These are phyloP conservation scores for Octodon degus DNA, from an alignment of 2,113 vertebrate species.

Conservation along the genomic window DNA sequence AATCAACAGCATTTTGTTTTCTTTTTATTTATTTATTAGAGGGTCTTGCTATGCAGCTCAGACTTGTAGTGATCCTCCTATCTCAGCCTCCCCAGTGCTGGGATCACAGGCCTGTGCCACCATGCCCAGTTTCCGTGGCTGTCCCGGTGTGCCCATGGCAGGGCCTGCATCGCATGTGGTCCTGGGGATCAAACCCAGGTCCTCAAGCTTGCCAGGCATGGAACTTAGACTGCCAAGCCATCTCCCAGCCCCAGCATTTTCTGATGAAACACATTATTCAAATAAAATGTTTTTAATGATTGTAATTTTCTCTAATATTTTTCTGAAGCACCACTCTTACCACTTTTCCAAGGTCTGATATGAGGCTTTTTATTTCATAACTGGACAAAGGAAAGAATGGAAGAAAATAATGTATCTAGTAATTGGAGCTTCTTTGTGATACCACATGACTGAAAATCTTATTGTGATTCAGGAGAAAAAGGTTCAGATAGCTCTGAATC, in stretches of 20 bases:
- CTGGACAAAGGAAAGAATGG: background rate
- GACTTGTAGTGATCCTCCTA: no score
- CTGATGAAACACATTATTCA: background rate
- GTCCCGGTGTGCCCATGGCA: no score
- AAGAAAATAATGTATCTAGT: background rate
- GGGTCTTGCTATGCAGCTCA: no score
- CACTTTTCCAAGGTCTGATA: background rate
- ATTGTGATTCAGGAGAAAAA: background rate
- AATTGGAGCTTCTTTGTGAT: background rate
- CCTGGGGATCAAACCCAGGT: no score
- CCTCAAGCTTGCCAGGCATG: no score
- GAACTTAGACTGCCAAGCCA: no score
- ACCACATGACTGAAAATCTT: background rate
- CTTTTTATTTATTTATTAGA: no score
- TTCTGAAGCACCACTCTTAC: conserved; percentile 15
- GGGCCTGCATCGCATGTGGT: no score
- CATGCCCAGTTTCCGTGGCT: no score
- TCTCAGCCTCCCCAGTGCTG: no score
- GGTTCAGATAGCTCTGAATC: background rate
- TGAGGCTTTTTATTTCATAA: background rate
- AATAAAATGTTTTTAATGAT: background rate
- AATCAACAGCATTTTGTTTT: background rate
- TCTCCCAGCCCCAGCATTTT: no score
- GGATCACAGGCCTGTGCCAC: no score
- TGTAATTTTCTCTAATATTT: conserved; percentile 36